Percentiles rank a stretch among this genome's conserved stretches.
phyloP scores from a whole-genome alignment of 2,888 invertebrate genomes.

The Lacanobia wlatinum region DNA sequence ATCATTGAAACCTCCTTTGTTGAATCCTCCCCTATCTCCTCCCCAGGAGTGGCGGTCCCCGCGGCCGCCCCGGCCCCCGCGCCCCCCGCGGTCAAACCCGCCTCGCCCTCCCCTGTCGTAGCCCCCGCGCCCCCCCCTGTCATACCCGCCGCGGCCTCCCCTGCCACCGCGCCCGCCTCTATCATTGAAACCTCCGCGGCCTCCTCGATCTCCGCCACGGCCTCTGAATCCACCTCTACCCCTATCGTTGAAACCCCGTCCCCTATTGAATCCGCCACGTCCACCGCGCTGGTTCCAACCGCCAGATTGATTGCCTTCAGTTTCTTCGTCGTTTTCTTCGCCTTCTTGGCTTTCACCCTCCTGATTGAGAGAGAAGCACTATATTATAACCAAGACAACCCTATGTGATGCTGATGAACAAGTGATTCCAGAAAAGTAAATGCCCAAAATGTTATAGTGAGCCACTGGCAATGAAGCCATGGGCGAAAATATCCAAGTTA shows the following conservation, averaged over 20 bases:
- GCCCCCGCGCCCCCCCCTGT: constrained; percentile 78
- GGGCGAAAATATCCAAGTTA: constrained; percentile 60
- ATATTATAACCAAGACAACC: constrained; percentile 86
- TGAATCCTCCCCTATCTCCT: constrained; percentile 84
- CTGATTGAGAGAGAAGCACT: constrained; percentile 80
- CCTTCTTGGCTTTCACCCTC: constrained; percentile 83
- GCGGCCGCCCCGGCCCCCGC: constrained; percentile 74
- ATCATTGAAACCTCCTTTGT: constrained; percentile 90
- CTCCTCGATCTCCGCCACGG: constrained; percentile 74
- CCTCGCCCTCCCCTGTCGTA: constrained; percentile 75
- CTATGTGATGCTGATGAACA: constrained; percentile 80
- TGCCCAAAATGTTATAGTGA: constrained; percentile 85
- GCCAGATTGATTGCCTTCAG: constrained; percentile 75
- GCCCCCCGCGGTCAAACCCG: constrained; percentile 72
- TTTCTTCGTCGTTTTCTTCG: constrained; percentile 75
- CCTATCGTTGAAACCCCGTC: constrained; percentile 77
- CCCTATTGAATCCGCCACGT: constrained; percentile 73
- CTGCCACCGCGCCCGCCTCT: constrained; percentile 75
- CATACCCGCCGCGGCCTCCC: constrained; percentile 75
- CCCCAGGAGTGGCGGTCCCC: constrained; percentile 87
- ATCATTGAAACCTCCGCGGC: constrained; percentile 75
- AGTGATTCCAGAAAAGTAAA: constrained; percentile 80
- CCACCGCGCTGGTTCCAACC: constrained; percentile 78
- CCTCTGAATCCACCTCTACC: constrained; percentile 80
- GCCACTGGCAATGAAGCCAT: constrained; percentile 73